These are phyloP conservation scores for Pseudorhombus dupliciocellatus DNA, from an alignment of 2,113 vertebrate genomes.

Conservation along the genomic window DNA sequence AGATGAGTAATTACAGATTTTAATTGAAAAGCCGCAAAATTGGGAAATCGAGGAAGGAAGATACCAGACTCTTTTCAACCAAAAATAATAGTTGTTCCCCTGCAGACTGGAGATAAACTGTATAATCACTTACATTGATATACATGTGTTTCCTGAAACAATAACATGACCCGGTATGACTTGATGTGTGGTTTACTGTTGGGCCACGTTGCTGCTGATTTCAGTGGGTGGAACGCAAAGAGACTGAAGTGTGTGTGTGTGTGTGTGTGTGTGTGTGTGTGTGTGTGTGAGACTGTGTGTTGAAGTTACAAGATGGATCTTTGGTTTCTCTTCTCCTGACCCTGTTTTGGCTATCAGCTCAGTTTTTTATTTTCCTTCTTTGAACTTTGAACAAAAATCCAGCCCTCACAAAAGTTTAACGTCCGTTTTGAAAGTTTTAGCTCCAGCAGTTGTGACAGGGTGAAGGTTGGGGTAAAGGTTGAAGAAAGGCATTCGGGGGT, in stretches of 20 bases:
- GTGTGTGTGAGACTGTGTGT: constrained; percentile 13
- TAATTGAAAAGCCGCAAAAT: constrained; percentile 18
- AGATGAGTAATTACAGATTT: constrained; percentile 54
- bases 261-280: constrained; percentile 4
- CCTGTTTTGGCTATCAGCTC: constrained; percentile 60
- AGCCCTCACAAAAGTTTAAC: neutral
- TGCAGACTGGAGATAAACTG: constrained; percentile 36
- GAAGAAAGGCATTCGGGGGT: constrained; percentile 17
- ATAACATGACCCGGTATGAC: constrained; percentile 40
- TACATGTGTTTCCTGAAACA: constrained; percentile 49
- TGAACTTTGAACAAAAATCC: no score
- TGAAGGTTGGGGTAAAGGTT: constrained; percentile 24
- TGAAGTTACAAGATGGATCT: constrained; percentile 30
- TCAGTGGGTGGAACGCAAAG: constrained; percentile 34
- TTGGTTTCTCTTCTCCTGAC: constrained; percentile 31
- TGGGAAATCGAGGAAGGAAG: neutral
- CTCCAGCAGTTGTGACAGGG: neutral
- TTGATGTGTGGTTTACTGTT: constrained; percentile 13
- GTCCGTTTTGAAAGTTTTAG: constrained; percentile 17
- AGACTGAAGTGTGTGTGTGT: constrained; percentile 37
- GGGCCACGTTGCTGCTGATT: constrained; percentile 28
- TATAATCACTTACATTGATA: constrained; percentile 54
- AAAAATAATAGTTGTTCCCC: constrained; percentile 30
- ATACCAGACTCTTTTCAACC: constrained; percentile 8
- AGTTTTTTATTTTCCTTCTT: neutral